These are phyloP conservation scores for Limulus polyphemus DNA, from an alignment of 2,888 invertebrate species.

Conservation along the genomic window DNA sequence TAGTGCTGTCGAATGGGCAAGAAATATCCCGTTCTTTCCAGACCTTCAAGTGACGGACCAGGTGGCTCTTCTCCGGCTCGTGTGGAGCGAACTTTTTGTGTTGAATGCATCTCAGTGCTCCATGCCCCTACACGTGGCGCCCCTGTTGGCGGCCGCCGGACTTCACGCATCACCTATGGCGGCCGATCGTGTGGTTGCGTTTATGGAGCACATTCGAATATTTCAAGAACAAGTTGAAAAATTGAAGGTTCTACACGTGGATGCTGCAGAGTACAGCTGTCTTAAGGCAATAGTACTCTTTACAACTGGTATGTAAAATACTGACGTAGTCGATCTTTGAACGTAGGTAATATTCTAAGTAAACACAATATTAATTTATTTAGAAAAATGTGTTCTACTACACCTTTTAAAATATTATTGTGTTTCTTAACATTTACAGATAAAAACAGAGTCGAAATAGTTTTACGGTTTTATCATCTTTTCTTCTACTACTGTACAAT, in stretches of 20 bases:
- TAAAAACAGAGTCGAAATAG: too few relatives aligned
- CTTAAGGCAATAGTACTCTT: slow-evolving; percentile 98
- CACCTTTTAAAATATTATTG: too few relatives aligned
- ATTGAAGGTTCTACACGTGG: slow-evolving; percentile 91
- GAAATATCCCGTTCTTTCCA: slow-evolving; percentile 95
- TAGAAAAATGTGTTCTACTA: too few relatives aligned
- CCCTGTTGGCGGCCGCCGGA: slow-evolving; percentile 84
- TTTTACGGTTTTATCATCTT: too few relatives aligned
- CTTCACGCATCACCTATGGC: slow-evolving; percentile 93
- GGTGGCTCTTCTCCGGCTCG: slow-evolving; percentile 82
- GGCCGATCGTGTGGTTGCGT: slow-evolving; percentile 91
- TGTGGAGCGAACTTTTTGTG: slow-evolving; percentile 96
- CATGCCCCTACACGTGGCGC: slow-evolving; percentile 93
- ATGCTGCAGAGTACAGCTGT: slow-evolving; percentile 97
- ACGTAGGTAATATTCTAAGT: too few relatives aligned
- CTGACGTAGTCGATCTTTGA: too few relatives aligned
- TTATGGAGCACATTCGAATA: slow-evolving; percentile 97
- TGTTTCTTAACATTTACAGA: too few relatives aligned
- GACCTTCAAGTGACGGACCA: slow-evolving; percentile 81
- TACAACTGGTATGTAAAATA: slow-evolving; percentile 75
- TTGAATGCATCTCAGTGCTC: slow-evolving; percentile 96
- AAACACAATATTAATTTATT: too few relatives aligned
- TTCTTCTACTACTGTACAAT: too few relatives aligned
- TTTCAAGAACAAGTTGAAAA: slow-evolving; percentile 84
- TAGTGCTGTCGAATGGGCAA: slow-evolving; percentile 95